Percentiles rank a stretch among this genome's conserved stretches.
Conservation (phyloP, 2,113 vertebrate species). For the Phylloscopus whistleri region DNA sequence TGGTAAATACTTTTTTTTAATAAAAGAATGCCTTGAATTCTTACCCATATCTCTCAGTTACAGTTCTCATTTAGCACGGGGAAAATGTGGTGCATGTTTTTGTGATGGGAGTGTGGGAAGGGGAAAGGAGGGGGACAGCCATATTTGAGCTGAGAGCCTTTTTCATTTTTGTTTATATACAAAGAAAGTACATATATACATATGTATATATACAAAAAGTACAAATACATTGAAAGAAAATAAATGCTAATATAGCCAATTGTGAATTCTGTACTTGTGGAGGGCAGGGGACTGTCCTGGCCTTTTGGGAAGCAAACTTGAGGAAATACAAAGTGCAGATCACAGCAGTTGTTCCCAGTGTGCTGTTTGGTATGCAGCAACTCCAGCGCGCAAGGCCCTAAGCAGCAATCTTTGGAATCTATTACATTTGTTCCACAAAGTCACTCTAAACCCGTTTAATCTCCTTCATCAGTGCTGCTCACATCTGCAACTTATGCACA, state of each 20-base stretch:
- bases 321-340: neutral
- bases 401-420: slow-evolving; percentile 30
- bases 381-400: neutral
- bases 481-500: neutral
- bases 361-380: slow-evolving; percentile 2
- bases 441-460: slow-evolving; percentile 57
- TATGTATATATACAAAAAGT: neutral
- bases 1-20: neutral
- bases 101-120: neutral
- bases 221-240: neutral
- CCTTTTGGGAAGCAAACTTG: neutral
- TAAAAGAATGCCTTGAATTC: neutral
- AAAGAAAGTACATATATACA: neutral
- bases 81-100: neutral
- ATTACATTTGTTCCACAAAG: slow-evolving; percentile 52
- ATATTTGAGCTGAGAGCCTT: neutral
- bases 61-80: neutral
- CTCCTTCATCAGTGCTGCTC: slow-evolving; percentile 28
- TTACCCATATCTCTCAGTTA: neutral
- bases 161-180: neutral
- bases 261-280: neutral
- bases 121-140: neutral
- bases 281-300: neutral
- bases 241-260: neutral
- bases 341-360: neutral